Evolutionary conservation across 2,113 vertebrate species (phyloP), one percentile per base, ranked within the genome.

Genomic region (Tenebrosternarchus preto): DNA sequence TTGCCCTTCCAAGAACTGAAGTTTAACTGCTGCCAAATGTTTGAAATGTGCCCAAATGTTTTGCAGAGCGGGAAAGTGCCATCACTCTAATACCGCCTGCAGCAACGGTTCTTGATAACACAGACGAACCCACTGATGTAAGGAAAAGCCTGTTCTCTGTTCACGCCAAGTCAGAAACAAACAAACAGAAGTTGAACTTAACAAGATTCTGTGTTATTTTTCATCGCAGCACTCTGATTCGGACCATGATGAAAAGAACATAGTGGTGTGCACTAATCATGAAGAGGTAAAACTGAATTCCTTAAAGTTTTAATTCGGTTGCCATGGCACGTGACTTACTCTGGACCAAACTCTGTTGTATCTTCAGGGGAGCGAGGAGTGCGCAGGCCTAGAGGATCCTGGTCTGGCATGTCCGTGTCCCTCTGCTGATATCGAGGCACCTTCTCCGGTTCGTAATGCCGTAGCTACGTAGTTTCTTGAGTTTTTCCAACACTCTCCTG

Each of bases 211-310:
- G 72, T 31, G 29, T 20, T 39, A 15, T 36, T 33, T 60, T 20
- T 33, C 36, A n/a, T 9, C 12, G 3, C 80, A 76, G 73, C 46
- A 1, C 22, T 76, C 64, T 12, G 73, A 69, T 11, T 75, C 61
- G 11, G 73, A 69, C 24, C 70, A 73, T 16, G 77, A 75, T 4
- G 68, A 73, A 29, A 74, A 80, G 70, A 80, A 74, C 72, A 74
- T 80, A 8, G 78, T 74, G 24, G 31, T 74, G 71, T 80, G 78
- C 43, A 57, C 78, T 39, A 71, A 72, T 17, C 61, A 31, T 43
- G 71, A 80, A 46, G 43, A 80, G 72, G 78, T 80, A 80, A 74
- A 1, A 22, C 17, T 36, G 11, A 12, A 17, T 64, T 31, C n/a
- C 3, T 22, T 59, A 59, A 59, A 59, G 19, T 31, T 63, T 29